A percentile compares a stretch with the other conserved stretches of the same genome.
These are phyloP conservation scores for Oxygymnocypris stewartii DNA, from an alignment of 2,113 vertebrate species.

Conservation along the genomic window DNA sequence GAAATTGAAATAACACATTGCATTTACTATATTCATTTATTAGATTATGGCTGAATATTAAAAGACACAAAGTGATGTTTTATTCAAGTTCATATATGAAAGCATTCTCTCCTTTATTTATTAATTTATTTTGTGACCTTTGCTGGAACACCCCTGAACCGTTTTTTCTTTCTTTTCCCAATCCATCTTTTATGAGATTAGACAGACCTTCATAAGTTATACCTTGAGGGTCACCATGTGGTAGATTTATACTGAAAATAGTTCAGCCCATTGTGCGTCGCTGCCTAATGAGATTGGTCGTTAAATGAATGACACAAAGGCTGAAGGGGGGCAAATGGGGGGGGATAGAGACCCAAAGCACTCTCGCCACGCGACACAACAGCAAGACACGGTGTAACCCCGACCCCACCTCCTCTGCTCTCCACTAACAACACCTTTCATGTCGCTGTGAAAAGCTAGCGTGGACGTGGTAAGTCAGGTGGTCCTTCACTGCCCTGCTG, in stretches of 20 bases:
- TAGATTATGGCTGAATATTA: background rate
- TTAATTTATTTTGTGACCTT: conserved; percentile 36
- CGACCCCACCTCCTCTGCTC: conserved; percentile 91
- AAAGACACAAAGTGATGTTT: background rate
- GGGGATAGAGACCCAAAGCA: conserved; percentile 83
- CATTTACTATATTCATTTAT: background rate
- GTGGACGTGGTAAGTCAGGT: conserved; percentile 95
- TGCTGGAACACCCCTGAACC: conserved; percentile 18
- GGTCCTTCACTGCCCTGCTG: conserved; percentile 84
- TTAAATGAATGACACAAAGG: conserved; percentile 99
- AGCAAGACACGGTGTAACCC: conserved; percentile 86
- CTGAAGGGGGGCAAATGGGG: conserved; percentile 67
- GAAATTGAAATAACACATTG: background rate
- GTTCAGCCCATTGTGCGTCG: conserved; percentile 97
- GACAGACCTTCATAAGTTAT: conserved; percentile 90
- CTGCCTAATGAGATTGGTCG: conserved; percentile 99
- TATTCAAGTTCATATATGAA: conserved; percentile 5
- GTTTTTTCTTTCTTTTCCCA: conserved; percentile 59
- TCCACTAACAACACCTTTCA: conserved; percentile 91
- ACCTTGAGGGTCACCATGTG: conserved; percentile 97
- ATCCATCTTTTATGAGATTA: conserved; percentile 92
- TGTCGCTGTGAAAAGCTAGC: conserved; percentile 91
- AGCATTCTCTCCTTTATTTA: conserved; percentile 16
- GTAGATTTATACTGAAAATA: conserved; percentile 99
- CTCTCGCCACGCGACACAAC: conserved; percentile 80